Conservation (phyloP, 2,113 vertebrate species). For the Nothoprocta pentlandii region DNA sequence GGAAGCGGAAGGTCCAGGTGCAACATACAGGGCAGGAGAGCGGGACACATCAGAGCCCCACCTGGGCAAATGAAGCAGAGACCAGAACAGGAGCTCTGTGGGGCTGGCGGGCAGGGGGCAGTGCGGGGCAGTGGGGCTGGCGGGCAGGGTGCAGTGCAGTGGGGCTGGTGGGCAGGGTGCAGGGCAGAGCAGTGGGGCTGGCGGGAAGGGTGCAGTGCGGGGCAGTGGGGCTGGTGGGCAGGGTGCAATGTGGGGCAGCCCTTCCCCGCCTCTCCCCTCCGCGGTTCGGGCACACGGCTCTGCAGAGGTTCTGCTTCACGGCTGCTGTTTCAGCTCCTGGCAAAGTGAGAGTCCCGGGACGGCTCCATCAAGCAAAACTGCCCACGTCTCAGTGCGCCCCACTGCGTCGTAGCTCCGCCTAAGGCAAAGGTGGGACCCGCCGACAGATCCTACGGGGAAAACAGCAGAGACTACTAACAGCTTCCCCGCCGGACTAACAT, state of each 20-base stretch:
- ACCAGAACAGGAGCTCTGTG: not conserved
- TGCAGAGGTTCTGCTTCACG: not conserved
- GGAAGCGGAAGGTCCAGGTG: not conserved
- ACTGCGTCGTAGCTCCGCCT: not conserved
- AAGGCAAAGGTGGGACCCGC: not conserved
- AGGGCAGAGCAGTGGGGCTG: too few species aligned
- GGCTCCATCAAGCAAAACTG: too few species aligned
- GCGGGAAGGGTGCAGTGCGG: too few species aligned
- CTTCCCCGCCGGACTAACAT: not conserved
- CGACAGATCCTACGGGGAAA: not conserved
- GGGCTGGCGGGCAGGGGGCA: too few species aligned
- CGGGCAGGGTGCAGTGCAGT: too few species aligned
- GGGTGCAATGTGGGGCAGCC: too few species aligned
- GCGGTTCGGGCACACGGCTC: fast-evolving
- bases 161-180: too few species aligned
- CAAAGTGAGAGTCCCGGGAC: not conserved
- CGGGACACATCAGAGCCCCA: not conserved
- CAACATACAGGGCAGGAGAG: not conserved
- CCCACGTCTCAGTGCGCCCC: not conserved
- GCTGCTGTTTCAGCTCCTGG: not conserved
- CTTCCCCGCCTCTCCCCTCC: not conserved
- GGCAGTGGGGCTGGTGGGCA: too few species aligned
- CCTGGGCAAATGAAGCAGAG: not conserved
- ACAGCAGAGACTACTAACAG: not conserved
- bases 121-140: too few species aligned